Evolutionary conservation across 2,113 vertebrate species (phyloP).

Genomic region (Grammomys dolichurus): DNA sequence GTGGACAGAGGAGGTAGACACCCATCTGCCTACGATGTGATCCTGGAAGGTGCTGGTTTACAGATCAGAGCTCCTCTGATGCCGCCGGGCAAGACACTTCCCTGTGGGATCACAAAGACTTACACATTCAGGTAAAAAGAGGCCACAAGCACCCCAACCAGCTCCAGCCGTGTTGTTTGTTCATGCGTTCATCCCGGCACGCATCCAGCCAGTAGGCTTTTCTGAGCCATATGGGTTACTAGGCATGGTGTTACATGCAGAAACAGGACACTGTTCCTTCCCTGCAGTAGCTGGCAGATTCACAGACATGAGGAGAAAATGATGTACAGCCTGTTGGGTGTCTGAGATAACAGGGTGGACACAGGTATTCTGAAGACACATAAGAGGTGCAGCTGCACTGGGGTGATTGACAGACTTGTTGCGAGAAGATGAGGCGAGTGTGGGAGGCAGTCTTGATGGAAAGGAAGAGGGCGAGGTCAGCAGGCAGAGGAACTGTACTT

Average conservation of each 20-base stretch:
- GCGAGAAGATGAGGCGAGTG: neutral
- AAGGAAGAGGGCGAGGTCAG: neutral
- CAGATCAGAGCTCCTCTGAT: constrained; percentile 89
- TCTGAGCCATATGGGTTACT: neutral
- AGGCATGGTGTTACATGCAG: neutral
- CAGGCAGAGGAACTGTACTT: neutral
- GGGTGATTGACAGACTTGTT: neutral
- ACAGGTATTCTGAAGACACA: neutral
- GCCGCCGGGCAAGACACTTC: constrained; percentile 87
- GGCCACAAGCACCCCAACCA: neutral
- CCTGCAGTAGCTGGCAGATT: neutral
- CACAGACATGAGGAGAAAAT: neutral
- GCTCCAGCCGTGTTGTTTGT: neutral
- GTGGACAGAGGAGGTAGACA: constrained; percentile 91
- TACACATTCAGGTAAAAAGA: constrained; percentile 92
- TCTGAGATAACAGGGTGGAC: neutral
- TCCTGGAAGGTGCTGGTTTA: constrained; percentile 92
- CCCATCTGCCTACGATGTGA: constrained; percentile 90
- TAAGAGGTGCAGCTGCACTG: neutral
- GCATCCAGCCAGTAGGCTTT: neutral
- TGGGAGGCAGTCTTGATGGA: neutral
- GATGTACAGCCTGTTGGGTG: neutral
- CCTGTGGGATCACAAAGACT: constrained; percentile 90
- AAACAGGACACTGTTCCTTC: neutral
- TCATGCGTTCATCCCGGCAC: neutral